A percentile compares a stretch with the other conserved stretches of the same genome.
Conservation (phyloP, 2,113 vertebrate genomes). For the Eurypyga helias region DNA sequence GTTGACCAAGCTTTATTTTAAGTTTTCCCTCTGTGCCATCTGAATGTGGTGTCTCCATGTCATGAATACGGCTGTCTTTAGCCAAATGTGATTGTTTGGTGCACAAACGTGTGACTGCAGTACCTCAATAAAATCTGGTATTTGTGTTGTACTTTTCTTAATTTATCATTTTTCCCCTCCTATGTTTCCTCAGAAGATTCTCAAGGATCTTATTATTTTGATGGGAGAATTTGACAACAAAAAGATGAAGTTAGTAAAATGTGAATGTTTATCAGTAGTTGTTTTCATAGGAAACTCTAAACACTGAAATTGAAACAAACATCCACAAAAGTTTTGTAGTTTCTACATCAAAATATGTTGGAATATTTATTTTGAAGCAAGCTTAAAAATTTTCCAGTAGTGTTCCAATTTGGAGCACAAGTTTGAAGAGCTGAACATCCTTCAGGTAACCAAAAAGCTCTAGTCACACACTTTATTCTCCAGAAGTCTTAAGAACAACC, state of each 20-base stretch:
- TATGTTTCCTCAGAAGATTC: neutral
- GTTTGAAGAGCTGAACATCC: neutral
- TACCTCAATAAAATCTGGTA: slow-evolving; percentile 54
- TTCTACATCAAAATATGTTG: neutral
- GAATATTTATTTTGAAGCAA: neutral
- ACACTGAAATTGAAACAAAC: neutral
- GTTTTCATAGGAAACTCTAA: neutral
- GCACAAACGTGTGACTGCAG: neutral
- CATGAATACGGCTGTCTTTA: neutral
- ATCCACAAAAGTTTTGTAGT: neutral
- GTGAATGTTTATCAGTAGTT: neutral
- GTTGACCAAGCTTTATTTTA: neutral
- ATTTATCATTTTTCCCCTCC: neutral
- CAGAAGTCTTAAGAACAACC: neutral
- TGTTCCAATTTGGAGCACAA: neutral
- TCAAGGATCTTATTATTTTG: neutral
- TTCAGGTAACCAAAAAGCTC: slow-evolving; percentile 7
- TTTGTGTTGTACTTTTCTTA: slow-evolving; percentile 1
- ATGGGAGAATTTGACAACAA: neutral
- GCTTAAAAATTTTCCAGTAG: neutral
- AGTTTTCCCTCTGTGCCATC: neutral
- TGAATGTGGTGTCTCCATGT: neutral
- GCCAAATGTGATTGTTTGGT: neutral
- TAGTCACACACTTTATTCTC: neutral
- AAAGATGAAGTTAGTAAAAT: neutral